Base-by-base conservation (phyloP, 2,113 vertebrate species). In the Cnemophilus loriae region DNA sequence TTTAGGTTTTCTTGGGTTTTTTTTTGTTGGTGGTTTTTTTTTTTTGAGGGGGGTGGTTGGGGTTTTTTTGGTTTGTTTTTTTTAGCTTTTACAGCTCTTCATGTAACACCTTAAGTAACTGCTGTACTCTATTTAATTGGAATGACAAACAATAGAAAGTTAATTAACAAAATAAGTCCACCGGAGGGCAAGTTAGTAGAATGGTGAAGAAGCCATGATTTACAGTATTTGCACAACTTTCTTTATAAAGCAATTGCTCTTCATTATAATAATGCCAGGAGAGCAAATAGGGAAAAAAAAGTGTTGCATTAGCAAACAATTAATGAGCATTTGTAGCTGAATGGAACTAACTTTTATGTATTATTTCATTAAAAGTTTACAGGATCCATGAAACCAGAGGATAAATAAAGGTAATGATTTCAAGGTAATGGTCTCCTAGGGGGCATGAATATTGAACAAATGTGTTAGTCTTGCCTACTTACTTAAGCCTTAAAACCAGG, bases 181-280 rank as follows among this genome's bases (percentile, higher is more conserved):
- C 93, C 46, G 24, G 35, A 82, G 90, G 94, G 93, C 90, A 92
- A 93, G 93, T 90, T 92, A 95, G 83, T 76, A 93, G 85, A 92
- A 94, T 84, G 92, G 63, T 91, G 96, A 90, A 97, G 86, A 96
- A 96, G 84, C 92, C n/a, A 35, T 83, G 89, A 97, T 98, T 97
- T 97, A 98, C 95, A 92, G 83, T 96, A 96, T 98, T 96, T 98
- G 92, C 81, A 94, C 96, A 97, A 97, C 89, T 97, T 97, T 95
- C 96, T 97, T 97, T 97, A 96, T 96, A 97, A 98, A 97, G 95
- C 92, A 96, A 92, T 97, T 95, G 97, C 92, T 98, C 94, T 97
- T 98, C 97, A 96, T 98, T 97, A 97, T 93, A 97, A 95, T 95
- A 97, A 97, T 95, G 96, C 74, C 94, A 95, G 89, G 76, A 97